Evolutionary conservation across 2,888 invertebrate genomes (phyloP), one percentile per base, ranked within the genome.

Genomic region (Brachyopa scutellaris): DNA sequence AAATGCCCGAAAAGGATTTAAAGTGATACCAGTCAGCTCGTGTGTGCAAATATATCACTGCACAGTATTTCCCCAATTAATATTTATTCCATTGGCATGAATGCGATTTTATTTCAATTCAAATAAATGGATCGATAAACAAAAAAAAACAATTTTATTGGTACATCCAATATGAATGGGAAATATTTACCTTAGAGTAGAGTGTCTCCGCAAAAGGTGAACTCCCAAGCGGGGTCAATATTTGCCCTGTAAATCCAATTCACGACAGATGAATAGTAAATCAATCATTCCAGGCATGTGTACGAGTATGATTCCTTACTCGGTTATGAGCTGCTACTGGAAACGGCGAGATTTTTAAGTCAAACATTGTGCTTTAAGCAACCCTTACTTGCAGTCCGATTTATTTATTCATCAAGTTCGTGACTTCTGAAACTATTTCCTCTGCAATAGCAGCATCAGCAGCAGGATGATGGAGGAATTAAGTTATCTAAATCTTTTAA

Each of bases 251-350:
- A 49, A 57, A 62, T 55, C 23, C 36, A 62, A 57, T 51, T 33
- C 51, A 19, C 23, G 42, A n/a, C 45, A 42, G 42, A 72, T 66
- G 45, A 72, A 61, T 64, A 64, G 72, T 72, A 8, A 66, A 72
- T 38, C 36, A 66, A 36, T 51, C 49, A 38, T 19, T 8, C 51
- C 17, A 13, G 31, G 40, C 7, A 36, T 17, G 55, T 8, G 29
- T 15, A 26, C 19, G 11, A 36, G 8, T 13, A 49, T 6, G 9
- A 19, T 47, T 11, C 7, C 6, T 7, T 9, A 3, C 4, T 9
- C 3, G 2, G 9, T 29, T 42, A 9, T 15, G 17, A 59, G n/a
- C 2, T 36, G 9, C 38, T 38, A n/a, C 40, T 38, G 38, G 13
- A 62, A 11, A 23, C 4, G 21, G 9, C 31, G n/a, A n/a, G n/a